Percentiles rank a stretch among this genome's conserved stretches.
These are phyloP conservation scores for Teinopalpus imperialis DNA, from an alignment of 2,888 invertebrate genomes.

Conservation along the genomic window DNA sequence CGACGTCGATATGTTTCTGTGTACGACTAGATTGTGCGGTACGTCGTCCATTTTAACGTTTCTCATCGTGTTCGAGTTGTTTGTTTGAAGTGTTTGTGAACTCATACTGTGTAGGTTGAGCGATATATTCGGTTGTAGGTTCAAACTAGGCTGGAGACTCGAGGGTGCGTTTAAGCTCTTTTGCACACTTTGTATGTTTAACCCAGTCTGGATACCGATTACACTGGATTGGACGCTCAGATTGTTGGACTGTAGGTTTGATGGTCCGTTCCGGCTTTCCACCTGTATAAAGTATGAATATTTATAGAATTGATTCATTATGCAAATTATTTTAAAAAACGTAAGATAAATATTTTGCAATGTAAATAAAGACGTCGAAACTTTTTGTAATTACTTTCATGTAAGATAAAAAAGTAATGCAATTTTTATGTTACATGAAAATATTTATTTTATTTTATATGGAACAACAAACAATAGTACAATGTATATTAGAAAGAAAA, in stretches of 20 bases:
- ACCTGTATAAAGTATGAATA: constrained; percentile 50
- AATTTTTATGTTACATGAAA: too few relatives aligned
- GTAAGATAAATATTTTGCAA: not conserved
- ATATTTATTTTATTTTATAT: constrained; percentile 3
- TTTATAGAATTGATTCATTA: too few relatives aligned
- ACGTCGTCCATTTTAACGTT: constrained; percentile 49
- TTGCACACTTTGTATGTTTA: constrained; percentile 43
- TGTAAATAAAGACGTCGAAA: too few relatives aligned
- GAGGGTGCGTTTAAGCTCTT: constrained; percentile 46
- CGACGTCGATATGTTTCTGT: constrained; percentile 49
- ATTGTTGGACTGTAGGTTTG: constrained; percentile 52
- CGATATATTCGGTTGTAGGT: constrained; percentile 58
- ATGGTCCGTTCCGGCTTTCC: constrained; percentile 66
- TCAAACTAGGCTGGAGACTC: constrained; percentile 48
- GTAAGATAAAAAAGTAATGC: too few relatives aligned
- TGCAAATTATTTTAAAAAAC: too few relatives aligned
- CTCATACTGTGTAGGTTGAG: constrained; percentile 54
- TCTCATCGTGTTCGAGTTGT: constrained; percentile 55
- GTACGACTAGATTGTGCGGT: constrained; percentile 67
- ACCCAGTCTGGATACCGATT: constrained; percentile 54
- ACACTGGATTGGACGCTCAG: constrained; percentile 51
- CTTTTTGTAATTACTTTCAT: too few relatives aligned
- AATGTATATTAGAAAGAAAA: too few relatives aligned
- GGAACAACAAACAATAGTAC: too few relatives aligned
- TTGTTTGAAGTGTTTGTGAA: constrained; percentile 47